Conservation (phyloP, 2,888 invertebrate species). For the Lithophane semibrunnea region DNA sequence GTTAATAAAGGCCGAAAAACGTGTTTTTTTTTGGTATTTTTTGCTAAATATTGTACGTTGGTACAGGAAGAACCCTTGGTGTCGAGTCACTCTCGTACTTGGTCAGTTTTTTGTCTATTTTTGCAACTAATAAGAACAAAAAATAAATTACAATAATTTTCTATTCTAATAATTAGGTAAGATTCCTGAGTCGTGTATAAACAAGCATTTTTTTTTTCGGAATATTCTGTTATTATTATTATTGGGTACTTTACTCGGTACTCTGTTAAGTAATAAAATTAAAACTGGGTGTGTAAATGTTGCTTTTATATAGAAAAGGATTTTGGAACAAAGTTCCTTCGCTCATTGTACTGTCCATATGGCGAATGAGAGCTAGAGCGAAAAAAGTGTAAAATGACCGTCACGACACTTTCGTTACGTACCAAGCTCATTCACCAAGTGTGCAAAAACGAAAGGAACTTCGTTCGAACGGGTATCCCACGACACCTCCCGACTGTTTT, state of each 20-base stretch:
- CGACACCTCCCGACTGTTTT: not conserved
- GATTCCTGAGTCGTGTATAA: not conserved
- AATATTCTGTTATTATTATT: not conserved
- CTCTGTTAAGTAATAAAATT: not conserved
- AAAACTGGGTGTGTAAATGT: not conserved
- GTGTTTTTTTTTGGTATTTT: too few relatives aligned
- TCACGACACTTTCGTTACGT: not conserved
- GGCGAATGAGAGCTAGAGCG: too few relatives aligned
- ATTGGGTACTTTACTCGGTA: not conserved
- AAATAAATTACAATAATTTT: not conserved
- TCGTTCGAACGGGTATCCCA: not conserved
- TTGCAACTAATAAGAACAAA: not conserved
- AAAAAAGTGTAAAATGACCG: too few relatives aligned
- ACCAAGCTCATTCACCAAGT: not conserved
- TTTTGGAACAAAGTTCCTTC: too few relatives aligned
- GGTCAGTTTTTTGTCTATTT: too few relatives aligned
- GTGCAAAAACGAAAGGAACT: not conserved
- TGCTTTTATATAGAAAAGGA: not conserved
- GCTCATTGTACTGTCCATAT: too few relatives aligned
- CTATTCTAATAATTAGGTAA: not conserved
- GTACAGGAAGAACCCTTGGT: too few relatives aligned
- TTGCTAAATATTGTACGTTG: too few relatives aligned
- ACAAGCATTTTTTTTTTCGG: not conserved
- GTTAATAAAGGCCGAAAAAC: too few relatives aligned
- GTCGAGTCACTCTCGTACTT: too few relatives aligned